Percentiles rank a stretch among this genome's conserved stretches.
Conservation (phyloP, 2,113 vertebrate genomes). For the Columbina picui region DNA sequence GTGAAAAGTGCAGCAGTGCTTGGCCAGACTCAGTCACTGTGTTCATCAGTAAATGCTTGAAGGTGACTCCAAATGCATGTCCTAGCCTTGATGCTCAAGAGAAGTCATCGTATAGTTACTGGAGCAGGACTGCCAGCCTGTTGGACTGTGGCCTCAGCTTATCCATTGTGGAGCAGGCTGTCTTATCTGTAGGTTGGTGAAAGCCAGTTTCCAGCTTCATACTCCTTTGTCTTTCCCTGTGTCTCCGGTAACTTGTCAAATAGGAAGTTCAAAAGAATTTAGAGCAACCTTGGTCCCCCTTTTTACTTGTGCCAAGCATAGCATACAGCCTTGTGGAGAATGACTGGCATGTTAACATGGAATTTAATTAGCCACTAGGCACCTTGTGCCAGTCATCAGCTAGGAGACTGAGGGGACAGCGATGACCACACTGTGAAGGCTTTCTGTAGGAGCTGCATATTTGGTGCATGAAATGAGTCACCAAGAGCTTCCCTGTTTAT, state of each 20-base stretch:
- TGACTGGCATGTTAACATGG: rapidly evolving
- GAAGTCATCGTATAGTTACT: background rate
- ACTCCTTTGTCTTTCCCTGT: background rate
- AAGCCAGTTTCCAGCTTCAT: background rate
- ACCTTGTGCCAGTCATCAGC: background rate
- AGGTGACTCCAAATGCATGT: background rate
- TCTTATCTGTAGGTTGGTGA: background rate
- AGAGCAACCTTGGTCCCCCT: background rate
- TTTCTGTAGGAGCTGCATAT: background rate
- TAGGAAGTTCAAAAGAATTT: background rate
- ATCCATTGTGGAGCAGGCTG: background rate
- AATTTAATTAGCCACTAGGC: background rate
- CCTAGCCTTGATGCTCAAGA: background rate
- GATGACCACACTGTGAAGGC: rapidly evolving
- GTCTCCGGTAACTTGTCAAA: background rate
- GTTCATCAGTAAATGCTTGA: background rate
- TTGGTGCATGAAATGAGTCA: background rate
- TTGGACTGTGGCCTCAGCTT: rapidly evolving
- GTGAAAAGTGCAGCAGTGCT: background rate
- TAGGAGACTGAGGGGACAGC: background rate
- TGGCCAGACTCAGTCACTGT: background rate
- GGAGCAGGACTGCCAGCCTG: background rate
- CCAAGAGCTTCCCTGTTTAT: background rate
- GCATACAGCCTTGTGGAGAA: background rate
- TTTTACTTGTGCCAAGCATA: background rate